Conservation (phyloP, 2,888 invertebrate species). For the Bedellia somnulentella region DNA sequence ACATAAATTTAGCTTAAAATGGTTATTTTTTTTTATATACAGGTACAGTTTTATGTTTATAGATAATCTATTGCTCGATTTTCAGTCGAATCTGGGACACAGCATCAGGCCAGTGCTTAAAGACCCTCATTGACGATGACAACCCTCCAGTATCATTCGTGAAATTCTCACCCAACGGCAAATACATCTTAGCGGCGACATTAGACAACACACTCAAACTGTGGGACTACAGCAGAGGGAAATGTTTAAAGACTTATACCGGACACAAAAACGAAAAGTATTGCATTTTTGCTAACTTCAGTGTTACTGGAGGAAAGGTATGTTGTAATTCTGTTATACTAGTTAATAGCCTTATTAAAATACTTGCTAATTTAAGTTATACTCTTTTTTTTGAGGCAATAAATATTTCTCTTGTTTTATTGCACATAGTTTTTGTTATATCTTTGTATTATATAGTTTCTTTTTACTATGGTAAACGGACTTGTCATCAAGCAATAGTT, state of each 20-base stretch:
- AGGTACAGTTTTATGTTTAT: too few relatives aligned
- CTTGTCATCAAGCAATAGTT: too few relatives aligned
- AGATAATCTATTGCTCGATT: too few relatives aligned
- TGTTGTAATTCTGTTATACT: too few relatives aligned
- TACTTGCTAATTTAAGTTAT: too few relatives aligned
- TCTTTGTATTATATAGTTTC: not conserved
- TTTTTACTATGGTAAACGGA: not conserved
- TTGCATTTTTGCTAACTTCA: conserved; percentile 99
- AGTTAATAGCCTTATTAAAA: too few relatives aligned
- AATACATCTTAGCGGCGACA: conserved; percentile 97
- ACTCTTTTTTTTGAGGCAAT: too few relatives aligned
- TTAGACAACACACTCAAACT: conserved; percentile 97
- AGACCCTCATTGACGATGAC: conserved; percentile 98
- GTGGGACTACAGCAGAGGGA: conserved; percentile 99
- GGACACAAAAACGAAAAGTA: conserved; percentile 99
- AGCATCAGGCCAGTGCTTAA: conserved; percentile 97
- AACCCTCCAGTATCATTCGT: conserved; percentile 99
- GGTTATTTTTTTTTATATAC: too few relatives aligned
- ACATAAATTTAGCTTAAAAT: too few relatives aligned
- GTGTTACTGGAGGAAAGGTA: conserved; percentile 98
- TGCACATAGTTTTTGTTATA: too few relatives aligned
- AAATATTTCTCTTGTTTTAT: too few relatives aligned
- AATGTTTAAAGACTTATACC: conserved; percentile 96
- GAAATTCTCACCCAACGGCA: conserved; percentile 99
- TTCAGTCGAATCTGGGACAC: conserved; percentile 99